phyloP scores from a whole-genome alignment of 2,888 invertebrate species.

The Pelosia muscerda region DNA sequence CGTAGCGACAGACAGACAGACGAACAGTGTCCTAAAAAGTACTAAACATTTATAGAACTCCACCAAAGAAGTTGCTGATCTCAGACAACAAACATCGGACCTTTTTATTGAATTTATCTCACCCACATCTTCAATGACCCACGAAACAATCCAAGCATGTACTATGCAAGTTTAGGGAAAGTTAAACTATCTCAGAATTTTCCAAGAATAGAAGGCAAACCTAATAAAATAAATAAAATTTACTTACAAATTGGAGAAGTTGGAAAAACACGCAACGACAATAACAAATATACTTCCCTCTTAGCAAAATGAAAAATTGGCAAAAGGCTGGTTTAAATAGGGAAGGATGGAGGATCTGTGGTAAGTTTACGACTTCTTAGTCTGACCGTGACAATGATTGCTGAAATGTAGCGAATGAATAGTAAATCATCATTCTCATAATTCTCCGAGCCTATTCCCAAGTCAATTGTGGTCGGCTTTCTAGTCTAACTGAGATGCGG shows the following conservation, averaged over 20 bases:
- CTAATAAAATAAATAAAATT: neutral
- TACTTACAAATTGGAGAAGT: slow-evolving; percentile 2
- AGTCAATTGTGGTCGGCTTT: too few relatives aligned
- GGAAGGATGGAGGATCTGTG: too few relatives aligned
- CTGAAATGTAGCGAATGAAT: too few relatives aligned
- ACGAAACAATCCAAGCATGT: neutral
- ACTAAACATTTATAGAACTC: neutral
- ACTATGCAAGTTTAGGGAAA: neutral
- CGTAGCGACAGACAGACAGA: too few relatives aligned
- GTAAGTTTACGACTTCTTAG: too few relatives aligned
- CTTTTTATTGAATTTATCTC: neutral
- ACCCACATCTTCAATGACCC: neutral
- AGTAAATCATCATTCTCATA: too few relatives aligned
- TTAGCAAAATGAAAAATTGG: neutral
- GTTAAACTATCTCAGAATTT: neutral
- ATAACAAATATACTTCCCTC: neutral
- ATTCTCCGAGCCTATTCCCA: too few relatives aligned
- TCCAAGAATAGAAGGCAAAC: neutral
- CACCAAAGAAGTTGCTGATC: neutral
- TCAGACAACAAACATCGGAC: neutral
- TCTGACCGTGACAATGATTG: too few relatives aligned
- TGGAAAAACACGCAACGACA: neutral
- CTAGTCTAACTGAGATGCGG: too few relatives aligned
- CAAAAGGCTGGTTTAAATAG: neutral
- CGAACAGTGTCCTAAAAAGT: too few relatives aligned